Evolutionary conservation across 2,113 vertebrate species (phyloP).

Genomic region (Istiophorus platypterus): DNA sequence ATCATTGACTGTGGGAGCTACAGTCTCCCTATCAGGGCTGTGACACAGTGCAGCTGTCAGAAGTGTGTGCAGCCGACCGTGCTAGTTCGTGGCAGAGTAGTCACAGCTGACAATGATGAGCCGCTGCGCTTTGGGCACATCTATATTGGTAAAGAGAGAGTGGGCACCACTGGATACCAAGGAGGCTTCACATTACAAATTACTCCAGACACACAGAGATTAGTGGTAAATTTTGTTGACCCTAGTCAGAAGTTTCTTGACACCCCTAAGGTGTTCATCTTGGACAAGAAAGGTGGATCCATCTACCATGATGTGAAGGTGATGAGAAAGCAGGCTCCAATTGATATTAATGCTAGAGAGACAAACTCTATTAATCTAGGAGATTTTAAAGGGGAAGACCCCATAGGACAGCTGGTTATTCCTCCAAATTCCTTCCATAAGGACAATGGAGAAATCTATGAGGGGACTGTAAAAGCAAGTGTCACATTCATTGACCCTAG

Average conservation of each 20-base stretch:
- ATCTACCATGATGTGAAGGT: slow-evolving; percentile 94
- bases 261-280: slow-evolving; percentile 91
- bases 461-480: slow-evolving; percentile 91
- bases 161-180: slow-evolving; percentile 92
- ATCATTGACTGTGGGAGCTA: slow-evolving; percentile 87
- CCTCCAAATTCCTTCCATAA: slow-evolving; percentile 88
- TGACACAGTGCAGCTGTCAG: slow-evolving; percentile 90
- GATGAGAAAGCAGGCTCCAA: slow-evolving; percentile 87
- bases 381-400: slow-evolving; percentile 82
- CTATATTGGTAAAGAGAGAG: slow-evolving; percentile 86
- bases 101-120: slow-evolving; percentile 88
- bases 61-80: slow-evolving; percentile 87
- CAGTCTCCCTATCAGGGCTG: slow-evolving; percentile 88
- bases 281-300: slow-evolving; percentile 89
- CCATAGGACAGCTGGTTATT: slow-evolving; percentile 90
- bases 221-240: slow-evolving; percentile 93
- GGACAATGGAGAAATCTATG: slow-evolving; percentile 87
- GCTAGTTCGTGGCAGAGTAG: slow-evolving; percentile 89
- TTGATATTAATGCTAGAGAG: slow-evolving; percentile 86
- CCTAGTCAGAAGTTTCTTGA: slow-evolving; percentile 88
- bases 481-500: slow-evolving; percentile 96
- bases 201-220: slow-evolving; percentile 84
- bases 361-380: slow-evolving; percentile 88
- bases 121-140: slow-evolving; percentile 94
- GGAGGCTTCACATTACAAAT: slow-evolving; percentile 94